Base-by-base conservation (phyloP, 1,140 invertebrate genomes). In the Sycobia sp. region DNA sequence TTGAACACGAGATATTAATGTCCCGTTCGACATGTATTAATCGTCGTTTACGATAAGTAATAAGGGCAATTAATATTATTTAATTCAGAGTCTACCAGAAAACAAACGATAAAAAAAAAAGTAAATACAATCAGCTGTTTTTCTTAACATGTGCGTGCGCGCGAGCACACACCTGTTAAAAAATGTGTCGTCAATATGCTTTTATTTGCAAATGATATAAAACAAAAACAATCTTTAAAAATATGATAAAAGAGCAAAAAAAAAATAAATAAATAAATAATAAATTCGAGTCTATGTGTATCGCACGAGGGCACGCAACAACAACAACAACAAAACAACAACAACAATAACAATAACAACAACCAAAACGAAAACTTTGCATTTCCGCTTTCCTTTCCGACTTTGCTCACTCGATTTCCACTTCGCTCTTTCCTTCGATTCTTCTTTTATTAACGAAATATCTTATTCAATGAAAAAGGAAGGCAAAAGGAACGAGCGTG, bases 1-100 rank as follows among this genome's bases (percentile, higher is more conserved):
- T 76, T 74, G 75, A 75, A 75, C 75, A 74, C 76, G 76, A 78
- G 75, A 77, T 76, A 73, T 78, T 75, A 78, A 78, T 76, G 78
- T 78, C 73, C 70, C 73, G 73, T 76, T 73, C 72, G 72, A 73
- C 71, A 73, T 72, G 74, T 72, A 76, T 78, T 77, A 73, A 73
- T 73, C 71, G 70, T 73, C 71, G 71, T 73, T 63, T 74, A 73
- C 71, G 74, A 76, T 74, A 75, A 76, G 72, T 74, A 75, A 75
- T 73, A 73, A 76, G 72, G 71, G 73, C 70, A 74, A 74, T 72
- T 75, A 73, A 56, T 56, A 75, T 74, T 73, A 75, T 72, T 74
- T 71, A 76, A 72, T 73, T 74, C 69, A 74, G 68, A 73, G 73
- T 75, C 72, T 74, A 72, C 69, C 71, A 73, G 71, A 68, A 73